A percentile compares a stretch with the other conserved stretches of the same genome.
These are phyloP conservation scores for Sciurus vulgaris DNA, from an alignment of 2,797 vertebrate genomes.

Conservation along the genomic window DNA sequence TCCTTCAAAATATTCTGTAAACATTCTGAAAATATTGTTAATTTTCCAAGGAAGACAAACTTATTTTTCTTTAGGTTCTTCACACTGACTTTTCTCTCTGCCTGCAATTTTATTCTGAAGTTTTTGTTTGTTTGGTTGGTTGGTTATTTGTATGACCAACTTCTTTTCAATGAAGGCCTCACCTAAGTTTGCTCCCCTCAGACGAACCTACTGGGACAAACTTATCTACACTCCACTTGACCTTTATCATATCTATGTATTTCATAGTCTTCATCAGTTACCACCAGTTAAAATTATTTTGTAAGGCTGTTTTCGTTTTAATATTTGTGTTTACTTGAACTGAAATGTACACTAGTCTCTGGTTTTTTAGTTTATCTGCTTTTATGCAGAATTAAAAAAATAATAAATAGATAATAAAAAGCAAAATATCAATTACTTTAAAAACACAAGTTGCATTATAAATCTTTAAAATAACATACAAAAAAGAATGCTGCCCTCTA, in stretches of 20 bases:
- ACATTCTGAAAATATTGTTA: not conserved
- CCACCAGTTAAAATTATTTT: slow-evolving; percentile 20
- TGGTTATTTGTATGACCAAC: not conserved
- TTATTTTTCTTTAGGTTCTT: not conserved
- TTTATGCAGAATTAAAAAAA: slow-evolving; percentile 54
- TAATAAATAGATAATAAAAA: slow-evolving; percentile 61
- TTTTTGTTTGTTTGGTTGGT: too few species aligned
- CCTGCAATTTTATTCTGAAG: not conserved
- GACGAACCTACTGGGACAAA: not conserved
- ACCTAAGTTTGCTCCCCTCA: not conserved
- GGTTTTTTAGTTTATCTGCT: slow-evolving; percentile 36
- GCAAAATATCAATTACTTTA: slow-evolving; percentile 69
- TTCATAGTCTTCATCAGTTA: not conserved
- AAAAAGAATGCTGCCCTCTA: slow-evolving; percentile 41
- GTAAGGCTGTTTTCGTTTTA: slow-evolving; percentile 38
- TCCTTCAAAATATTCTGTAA: not conserved
- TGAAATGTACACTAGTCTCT: not conserved
- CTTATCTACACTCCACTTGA: not conserved
- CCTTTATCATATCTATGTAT: not conserved
- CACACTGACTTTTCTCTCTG: not conserved
- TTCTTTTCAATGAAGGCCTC: not conserved
- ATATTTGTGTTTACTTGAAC: slow-evolving; percentile 24
- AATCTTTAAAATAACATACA: slow-evolving; percentile 56
- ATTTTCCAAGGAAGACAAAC: not conserved
- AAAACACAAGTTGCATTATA: slow-evolving; percentile 69